Evolutionary conservation across 2,888 invertebrate species (phyloP).

Genomic region (Hirudinaria manillensis): DNA sequence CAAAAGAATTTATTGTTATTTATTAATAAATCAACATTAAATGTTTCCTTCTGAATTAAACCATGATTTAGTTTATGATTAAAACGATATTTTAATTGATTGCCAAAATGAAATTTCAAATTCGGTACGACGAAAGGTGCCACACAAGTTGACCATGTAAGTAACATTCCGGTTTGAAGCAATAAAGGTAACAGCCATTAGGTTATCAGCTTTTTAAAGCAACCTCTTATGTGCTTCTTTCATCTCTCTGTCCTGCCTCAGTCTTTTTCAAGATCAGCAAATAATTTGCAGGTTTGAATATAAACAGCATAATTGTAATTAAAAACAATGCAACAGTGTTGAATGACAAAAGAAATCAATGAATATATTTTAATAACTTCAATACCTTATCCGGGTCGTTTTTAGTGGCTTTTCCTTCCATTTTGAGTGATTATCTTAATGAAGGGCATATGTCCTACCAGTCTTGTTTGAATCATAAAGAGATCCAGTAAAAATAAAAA

Average conservation of each 20-base stretch:
- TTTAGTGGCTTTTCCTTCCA: slow-evolving; percentile 67
- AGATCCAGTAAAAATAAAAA: neutral
- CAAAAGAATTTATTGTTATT: too few species aligned
- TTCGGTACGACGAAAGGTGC: too few species aligned
- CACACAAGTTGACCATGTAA: too few species aligned
- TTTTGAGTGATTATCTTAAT: slow-evolving; percentile 83
- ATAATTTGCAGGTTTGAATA: slow-evolving; percentile 96
- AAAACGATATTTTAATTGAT: too few species aligned
- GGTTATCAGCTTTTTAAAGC: too few species aligned
- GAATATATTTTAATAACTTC: neutral
- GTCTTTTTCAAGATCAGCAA: slow-evolving; percentile 74
- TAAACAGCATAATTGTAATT: slow-evolving; percentile 79
- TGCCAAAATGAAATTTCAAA: too few species aligned
- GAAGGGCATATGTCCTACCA: too few species aligned
- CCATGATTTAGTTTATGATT: too few species aligned
- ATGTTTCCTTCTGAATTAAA: too few species aligned
- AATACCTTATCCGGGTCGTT: slow-evolving; percentile 53
- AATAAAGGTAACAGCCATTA: too few species aligned
- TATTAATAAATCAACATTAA: too few species aligned
- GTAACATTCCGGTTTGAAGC: too few species aligned
- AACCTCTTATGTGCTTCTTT: slow-evolving; percentile 55
- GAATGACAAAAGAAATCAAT: neutral
- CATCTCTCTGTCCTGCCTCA: slow-evolving; percentile 51
- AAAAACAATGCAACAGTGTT: slow-evolving; percentile 32
- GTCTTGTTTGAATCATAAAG: slow-evolving; percentile 41